A percentile compares a stretch with the other conserved stretches of the same genome.
Evolutionary conservation across 2,797 vertebrate species (phyloP).

Genomic region (Pipistrellus nathusii): DNA sequence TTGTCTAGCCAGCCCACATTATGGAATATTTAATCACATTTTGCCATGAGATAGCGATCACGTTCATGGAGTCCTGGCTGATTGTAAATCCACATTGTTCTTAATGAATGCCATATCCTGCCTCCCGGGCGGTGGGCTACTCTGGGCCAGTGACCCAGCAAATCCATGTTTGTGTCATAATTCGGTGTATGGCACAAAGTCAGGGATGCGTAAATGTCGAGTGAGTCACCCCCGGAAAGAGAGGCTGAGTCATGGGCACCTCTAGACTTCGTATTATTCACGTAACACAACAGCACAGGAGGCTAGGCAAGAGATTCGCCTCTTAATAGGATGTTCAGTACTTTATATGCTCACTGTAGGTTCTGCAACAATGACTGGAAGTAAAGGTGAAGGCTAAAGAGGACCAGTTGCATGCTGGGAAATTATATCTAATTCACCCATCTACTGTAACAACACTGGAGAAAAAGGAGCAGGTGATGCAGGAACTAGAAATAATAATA

Average conservation of each 20-base stretch:
- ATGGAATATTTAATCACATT: constrained; percentile 24
- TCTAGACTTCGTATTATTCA: constrained; percentile 67
- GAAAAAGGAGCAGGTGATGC: neutral
- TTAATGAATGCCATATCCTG: constrained; percentile 24
- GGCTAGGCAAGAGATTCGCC: constrained; percentile 1
- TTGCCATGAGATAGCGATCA: constrained; percentile 10
- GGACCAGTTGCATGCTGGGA: neutral
- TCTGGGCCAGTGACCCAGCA: constrained; percentile 38
- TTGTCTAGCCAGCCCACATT: neutral
- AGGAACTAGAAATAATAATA: constrained; percentile 32
- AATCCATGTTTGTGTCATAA: constrained; percentile 50
- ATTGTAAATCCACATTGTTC: neutral
- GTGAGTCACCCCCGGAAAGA: constrained; percentile 72
- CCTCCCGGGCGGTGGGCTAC: neutral
- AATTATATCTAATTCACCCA: constrained; percentile 8
- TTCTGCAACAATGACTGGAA: constrained; percentile 38
- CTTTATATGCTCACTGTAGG: neutral
- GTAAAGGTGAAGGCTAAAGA: constrained; percentile 15
- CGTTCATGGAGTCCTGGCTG: neutral
- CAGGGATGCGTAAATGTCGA: constrained; percentile 56
- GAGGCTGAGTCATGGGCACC: constrained; percentile 72
- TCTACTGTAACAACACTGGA: constrained; percentile 24
- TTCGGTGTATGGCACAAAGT: constrained; percentile 28
- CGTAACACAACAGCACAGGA: constrained; percentile 48
- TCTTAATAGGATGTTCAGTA: constrained; percentile 62